Evolutionary conservation across 2,797 vertebrate species (phyloP).

Genomic region (Peromyscus eremicus): DNA sequence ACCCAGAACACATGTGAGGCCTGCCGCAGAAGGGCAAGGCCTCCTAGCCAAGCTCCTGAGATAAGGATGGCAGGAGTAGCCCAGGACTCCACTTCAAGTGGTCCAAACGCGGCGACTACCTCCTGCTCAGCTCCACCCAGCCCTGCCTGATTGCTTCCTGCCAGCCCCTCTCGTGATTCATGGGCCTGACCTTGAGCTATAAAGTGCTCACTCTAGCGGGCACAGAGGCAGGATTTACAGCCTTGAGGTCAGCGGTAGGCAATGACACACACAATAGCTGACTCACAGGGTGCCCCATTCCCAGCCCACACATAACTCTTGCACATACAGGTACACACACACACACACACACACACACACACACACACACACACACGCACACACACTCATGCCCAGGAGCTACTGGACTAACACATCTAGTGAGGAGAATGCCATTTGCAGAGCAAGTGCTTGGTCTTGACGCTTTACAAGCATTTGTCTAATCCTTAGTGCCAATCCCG

Average conservation of each 20-base stretch:
- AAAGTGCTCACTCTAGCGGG: slow-evolving; percentile 91
- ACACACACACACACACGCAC: background rate
- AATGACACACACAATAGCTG: slow-evolving; percentile 80
- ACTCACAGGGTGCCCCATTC: slow-evolving; percentile 77
- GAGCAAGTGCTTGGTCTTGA: background rate
- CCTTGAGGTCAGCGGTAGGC: slow-evolving; percentile 84
- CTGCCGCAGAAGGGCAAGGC: background rate
- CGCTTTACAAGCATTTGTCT: slow-evolving; percentile 57
- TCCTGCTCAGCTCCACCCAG: slow-evolving; percentile 77
- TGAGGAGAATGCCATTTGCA: background rate
- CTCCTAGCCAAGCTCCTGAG: background rate
- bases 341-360: background rate
- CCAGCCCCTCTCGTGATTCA: slow-evolving; percentile 91
- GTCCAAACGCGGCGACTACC: background rate
- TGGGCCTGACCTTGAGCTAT: slow-evolving; percentile 92
- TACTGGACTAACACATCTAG: background rate
- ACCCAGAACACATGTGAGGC: background rate
- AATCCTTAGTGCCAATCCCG: background rate
- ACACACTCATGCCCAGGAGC: slow-evolving; percentile 2
- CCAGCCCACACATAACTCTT: slow-evolving; percentile 75
- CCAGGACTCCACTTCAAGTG: slow-evolving; percentile 16
- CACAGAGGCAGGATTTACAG: slow-evolving; percentile 91
- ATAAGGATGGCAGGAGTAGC: background rate
- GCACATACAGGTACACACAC: slow-evolving; percentile 59
- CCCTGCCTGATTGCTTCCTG: slow-evolving; percentile 83